Conservation (phyloP, 64 coral and sea anemone species). For the Platygyra sinensis region DNA sequence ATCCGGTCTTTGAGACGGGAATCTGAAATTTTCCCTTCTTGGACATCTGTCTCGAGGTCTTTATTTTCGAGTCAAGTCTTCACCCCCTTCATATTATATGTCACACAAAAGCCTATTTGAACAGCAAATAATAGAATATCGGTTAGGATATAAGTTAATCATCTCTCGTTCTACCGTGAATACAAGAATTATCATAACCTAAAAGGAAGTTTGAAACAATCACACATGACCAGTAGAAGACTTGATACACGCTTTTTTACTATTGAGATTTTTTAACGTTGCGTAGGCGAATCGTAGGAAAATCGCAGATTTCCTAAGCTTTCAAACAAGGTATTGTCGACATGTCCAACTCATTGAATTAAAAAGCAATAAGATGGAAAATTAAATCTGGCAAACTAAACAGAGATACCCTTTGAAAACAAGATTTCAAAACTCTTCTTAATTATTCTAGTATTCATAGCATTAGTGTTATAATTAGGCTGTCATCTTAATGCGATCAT, state of each 20-base stretch:
- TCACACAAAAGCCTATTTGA: constrained; percentile 46
- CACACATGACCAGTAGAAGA: not conserved
- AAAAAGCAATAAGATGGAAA: constrained; percentile 42
- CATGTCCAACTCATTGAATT: constrained; percentile 37
- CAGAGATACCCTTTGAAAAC: constrained; percentile 40
- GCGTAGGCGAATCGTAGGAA: not conserved
- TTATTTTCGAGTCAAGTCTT: constrained; percentile 36
- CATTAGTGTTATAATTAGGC: constrained; percentile 33
- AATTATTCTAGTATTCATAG: constrained; percentile 38
- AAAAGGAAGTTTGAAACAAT: not conserved
- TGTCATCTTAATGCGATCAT: constrained; percentile 20
- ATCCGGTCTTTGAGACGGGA: constrained; percentile 9
- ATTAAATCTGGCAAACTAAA: constrained; percentile 50
- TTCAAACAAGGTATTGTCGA: constrained; percentile 32
- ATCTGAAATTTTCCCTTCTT: not conserved
- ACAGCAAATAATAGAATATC: constrained; percentile 39
- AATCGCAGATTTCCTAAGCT: not conserved
- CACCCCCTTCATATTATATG: constrained; percentile 19
- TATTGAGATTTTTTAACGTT: not conserved
- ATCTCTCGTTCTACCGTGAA: not conserved
- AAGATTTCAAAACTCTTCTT: constrained; percentile 51
- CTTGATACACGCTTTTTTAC: not conserved
- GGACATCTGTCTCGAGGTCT: constrained; percentile 13
- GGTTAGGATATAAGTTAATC: not conserved
- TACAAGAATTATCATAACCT: not conserved